Base-by-base conservation (phyloP, 2,888 invertebrate genomes). In the Eupeodes luniger region DNA sequence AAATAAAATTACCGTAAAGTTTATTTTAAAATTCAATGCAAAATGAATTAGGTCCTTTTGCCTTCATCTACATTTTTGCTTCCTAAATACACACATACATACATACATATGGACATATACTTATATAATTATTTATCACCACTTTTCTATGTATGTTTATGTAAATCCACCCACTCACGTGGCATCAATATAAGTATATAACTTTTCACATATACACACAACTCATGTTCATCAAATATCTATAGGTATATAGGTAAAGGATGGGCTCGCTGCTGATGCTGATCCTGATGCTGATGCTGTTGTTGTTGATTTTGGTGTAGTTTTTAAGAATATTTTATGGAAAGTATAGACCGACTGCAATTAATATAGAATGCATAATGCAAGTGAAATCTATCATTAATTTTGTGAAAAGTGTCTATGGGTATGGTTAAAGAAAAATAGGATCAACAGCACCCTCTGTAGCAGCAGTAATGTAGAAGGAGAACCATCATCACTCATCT, bases 181-280 rank as follows among this genome's bases (percentile, higher is more conserved):
- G 85, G 79, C 55, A 78, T 75, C 82, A 74, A 75, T 69, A 75
- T 82, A 86, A 86, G 82, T 86, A 86, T 86, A 86, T 86, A 78
- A n/a, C 77, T 61, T 70, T 44, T 44, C 53, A 57, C 9, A 40
- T 40, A 40, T 9, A 5, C 4, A 40, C 40, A 40, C 9, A 40
- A 47, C 57, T 61, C 57, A 83, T 72, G 72, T 78, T 66, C 51
- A 40, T 49, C 49, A 49, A 12, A 62, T 49, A 51, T 34, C 5
- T 19, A 27, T 27, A 27, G 2, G 27, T 27, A 27, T 27, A 3
- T 27, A 19, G 19, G 27, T 27, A 27, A 27, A 27, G 27, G 27
- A 27, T 19, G 19, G 19, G 19, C 19, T 19, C n/a, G n/a, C n/a
- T n/a, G n/a, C n/a, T 27, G 27, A 0, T 27, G 27, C 27, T 27